Conservation (phyloP, 35 echinoderm and acorn worm genomes). For the Heliocidaris tuberculata region DNA sequence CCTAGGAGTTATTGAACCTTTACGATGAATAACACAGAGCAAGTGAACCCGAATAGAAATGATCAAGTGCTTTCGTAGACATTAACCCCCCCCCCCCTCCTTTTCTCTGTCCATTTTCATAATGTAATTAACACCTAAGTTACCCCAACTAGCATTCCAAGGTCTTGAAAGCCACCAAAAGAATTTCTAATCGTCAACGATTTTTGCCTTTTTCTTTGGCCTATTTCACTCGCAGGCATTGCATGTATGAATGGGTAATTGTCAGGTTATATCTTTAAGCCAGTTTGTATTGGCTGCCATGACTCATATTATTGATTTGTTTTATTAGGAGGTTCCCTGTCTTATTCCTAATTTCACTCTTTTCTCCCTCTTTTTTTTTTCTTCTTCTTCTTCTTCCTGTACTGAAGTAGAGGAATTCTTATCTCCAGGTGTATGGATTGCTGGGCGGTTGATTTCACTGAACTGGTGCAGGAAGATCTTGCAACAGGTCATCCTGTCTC, state of each 20-base stretch:
- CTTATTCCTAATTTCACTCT: neutral
- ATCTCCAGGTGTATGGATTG: slow-evolving; percentile 4
- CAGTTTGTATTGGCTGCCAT: neutral
- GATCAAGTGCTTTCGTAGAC: neutral
- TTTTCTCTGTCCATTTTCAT: neutral
- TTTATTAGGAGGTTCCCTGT: slow-evolving; percentile 6
- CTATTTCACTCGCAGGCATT: neutral
- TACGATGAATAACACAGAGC: neutral
- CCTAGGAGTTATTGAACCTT: neutral
- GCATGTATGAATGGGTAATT: slow-evolving; percentile 35
- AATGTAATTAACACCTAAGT: neutral
- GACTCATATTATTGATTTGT: slow-evolving; percentile 43
- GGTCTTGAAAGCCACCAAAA: neutral
- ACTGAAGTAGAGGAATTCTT: neutral
- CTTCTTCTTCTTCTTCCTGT: neutral
- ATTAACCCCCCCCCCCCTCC: neutral
- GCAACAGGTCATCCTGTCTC: neutral
- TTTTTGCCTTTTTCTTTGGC: neutral
- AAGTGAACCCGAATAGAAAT: neutral
- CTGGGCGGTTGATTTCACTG: neutral
- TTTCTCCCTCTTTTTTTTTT: neutral
- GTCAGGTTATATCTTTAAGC: slow-evolving; percentile 21
- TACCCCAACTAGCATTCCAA: neutral
- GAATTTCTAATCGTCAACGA: neutral
- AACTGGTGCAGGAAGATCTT: neutral